These are phyloP conservation scores for Leuciscus waleckii DNA, from an alignment of 2,797 vertebrate species.

Conservation along the genomic window DNA sequence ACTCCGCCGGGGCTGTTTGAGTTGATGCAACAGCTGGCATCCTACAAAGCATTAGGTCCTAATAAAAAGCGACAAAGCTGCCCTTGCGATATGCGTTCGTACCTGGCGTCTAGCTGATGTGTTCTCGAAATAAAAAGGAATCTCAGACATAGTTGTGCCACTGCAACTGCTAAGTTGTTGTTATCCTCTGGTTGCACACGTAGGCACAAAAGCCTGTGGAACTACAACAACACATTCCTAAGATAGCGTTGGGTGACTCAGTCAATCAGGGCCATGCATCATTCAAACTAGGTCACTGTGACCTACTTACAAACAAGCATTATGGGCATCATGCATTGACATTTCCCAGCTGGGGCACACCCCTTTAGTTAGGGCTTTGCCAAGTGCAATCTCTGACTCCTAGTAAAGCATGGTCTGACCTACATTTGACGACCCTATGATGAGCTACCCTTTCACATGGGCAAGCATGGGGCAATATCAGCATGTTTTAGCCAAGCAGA, in stretches of 20 bases:
- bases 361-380: constrained; percentile 57
- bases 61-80: constrained; percentile 88
- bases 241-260: constrained; percentile 67
- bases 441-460: constrained; percentile 52
- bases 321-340: constrained; percentile 69
- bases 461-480: constrained; percentile 13
- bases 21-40: constrained; percentile 94
- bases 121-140: constrained; percentile 77
- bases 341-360: constrained; percentile 58
- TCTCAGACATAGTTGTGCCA: constrained; percentile 76
- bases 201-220: constrained; percentile 37
- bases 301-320: constrained; percentile 80
- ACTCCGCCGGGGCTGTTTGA: constrained; percentile 86
- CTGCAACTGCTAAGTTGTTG: constrained; percentile 13
- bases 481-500: constrained; percentile 16
- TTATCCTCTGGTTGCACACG: constrained; percentile 40
- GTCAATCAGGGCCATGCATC: constrained; percentile 74
- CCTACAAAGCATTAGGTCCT: constrained; percentile 88
- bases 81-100: constrained; percentile 77
- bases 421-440: constrained; percentile 55
- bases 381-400: constrained; percentile 51
- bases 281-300: constrained; percentile 77
- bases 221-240: constrained; percentile 62
- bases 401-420: constrained; percentile 59
- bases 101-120: constrained; percentile 78